Conservation (phyloP, 2,888 invertebrate species). For the Polyploca ridens region DNA sequence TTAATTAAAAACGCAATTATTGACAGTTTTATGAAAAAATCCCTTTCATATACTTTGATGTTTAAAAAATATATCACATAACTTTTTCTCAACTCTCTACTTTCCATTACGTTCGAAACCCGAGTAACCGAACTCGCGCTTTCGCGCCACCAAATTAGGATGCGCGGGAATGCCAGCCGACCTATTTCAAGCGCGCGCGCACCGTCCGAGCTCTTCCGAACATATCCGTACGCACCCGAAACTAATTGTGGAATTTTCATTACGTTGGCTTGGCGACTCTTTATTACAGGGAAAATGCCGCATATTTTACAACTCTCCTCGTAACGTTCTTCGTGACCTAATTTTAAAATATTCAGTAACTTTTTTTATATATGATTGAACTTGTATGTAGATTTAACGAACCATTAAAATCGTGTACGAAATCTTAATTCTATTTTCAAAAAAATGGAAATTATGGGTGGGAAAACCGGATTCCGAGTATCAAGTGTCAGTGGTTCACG, state of each 20-base stretch:
- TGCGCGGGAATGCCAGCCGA: constrained; percentile 61
- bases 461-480: constrained; percentile 45
- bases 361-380: background rate
- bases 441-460: constrained; percentile 31
- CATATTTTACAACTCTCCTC: constrained; percentile 33
- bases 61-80: constrained; percentile 24
- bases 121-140: constrained; percentile 65
- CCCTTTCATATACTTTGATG: background rate
- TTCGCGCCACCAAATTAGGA: constrained; percentile 86
- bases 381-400: background rate
- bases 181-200: constrained; percentile 79
- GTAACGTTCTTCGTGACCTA: constrained; percentile 35
- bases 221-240: constrained; percentile 63
- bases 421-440: constrained; percentile 17
- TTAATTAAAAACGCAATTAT: background rate
- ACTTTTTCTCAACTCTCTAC: constrained; percentile 35
- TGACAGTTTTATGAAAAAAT: background rate
- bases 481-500: constrained; percentile 68
- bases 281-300: constrained; percentile 46
- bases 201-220: constrained; percentile 54
- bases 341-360: constrained; percentile 26
- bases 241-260: constrained; percentile 68
- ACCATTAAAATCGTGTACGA: background rate
- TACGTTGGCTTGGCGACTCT: constrained; percentile 49
- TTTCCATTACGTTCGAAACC: constrained; percentile 50